These are phyloP conservation scores for Mirza zaza DNA, from an alignment of 2,113 vertebrate species.

Conservation along the genomic window DNA sequence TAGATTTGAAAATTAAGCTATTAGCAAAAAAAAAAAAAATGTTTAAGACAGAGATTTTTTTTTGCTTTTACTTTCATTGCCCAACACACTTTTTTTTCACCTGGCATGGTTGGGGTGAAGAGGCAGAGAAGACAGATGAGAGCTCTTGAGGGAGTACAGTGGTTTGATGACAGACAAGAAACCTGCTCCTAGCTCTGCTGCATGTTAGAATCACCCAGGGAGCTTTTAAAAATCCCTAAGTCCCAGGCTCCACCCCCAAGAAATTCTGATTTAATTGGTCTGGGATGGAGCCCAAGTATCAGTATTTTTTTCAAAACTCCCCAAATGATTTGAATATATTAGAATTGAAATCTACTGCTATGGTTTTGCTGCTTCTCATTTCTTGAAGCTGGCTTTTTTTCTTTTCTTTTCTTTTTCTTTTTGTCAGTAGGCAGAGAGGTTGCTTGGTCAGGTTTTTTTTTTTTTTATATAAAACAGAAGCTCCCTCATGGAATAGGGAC, in stretches of 20 bases:
- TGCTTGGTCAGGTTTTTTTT: not conserved
- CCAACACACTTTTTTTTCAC: not conserved
- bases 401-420: not conserved
- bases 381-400: not conserved
- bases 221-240: not conserved
- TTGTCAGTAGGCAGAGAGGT: not conserved
- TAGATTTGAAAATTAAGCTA: not conserved
- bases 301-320: not conserved
- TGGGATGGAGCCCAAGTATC: not conserved
- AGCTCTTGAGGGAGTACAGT: not conserved
- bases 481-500: not conserved
- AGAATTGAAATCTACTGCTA: conserved; percentile 8
- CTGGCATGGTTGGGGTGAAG: not conserved
- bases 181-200: not conserved
- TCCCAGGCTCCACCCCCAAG: not conserved
- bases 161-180: not conserved
- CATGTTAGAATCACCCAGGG: not conserved
- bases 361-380: not conserved
- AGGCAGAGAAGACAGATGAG: not conserved
- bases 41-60: not conserved
- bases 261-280: conserved; percentile 43
- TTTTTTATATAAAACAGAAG: not conserved
- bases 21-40: not conserved
- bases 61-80: not conserved
- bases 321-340: not conserved